Evolutionary conservation across 2,888 invertebrate species (phyloP), one percentile per base, ranked within the genome.

Genomic region (Schizaphis graminum): DNA sequence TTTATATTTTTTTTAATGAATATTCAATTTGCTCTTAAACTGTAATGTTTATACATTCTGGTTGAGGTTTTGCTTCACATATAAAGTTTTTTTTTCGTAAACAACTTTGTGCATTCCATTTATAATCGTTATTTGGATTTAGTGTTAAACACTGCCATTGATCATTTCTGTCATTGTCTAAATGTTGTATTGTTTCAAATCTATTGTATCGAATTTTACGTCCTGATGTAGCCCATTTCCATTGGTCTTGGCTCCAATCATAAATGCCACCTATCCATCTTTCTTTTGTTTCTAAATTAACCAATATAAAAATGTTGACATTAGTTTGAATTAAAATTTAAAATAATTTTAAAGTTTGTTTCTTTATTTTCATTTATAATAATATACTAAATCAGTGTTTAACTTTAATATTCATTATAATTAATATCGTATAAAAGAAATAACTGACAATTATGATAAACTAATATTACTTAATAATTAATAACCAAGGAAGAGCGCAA

Each of bases 211-310:
- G 96, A 95, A 98, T 96, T 95, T 97, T 97, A 94, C 97, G 97
- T 89, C 98, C 97, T 95, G 97, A 97, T 26, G 97, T 97, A 41
- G 97, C 98, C 98, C 98, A 98, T 95, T 97, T 97, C 98, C 98
- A 98, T 21, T 96, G 96, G 95, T 96, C 96, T 94, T 97, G 97
- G 84, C 96, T 96, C 97, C 97, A 97, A 96, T 98, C 97, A 96
- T 97, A 98, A 95, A 97, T 97, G 44, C 98, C 98, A 21, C 98
- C 98, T 95, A 98, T 97, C 98, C 98, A 98, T 95, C 98, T 97
- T 95, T 98, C 97, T 84, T 96, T 96, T 95, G 96, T 97, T 21
- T 96, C 97, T 97, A 96, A 56, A 96, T 11, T n/a, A n/a, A 67
- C n/a, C 5, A 7, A 47, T n/a, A 47, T 11, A 26, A 47, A 41